phyloP scores from a whole-genome alignment of 2,113 vertebrate species.

The Ictidomys tridecemlineatus region DNA sequence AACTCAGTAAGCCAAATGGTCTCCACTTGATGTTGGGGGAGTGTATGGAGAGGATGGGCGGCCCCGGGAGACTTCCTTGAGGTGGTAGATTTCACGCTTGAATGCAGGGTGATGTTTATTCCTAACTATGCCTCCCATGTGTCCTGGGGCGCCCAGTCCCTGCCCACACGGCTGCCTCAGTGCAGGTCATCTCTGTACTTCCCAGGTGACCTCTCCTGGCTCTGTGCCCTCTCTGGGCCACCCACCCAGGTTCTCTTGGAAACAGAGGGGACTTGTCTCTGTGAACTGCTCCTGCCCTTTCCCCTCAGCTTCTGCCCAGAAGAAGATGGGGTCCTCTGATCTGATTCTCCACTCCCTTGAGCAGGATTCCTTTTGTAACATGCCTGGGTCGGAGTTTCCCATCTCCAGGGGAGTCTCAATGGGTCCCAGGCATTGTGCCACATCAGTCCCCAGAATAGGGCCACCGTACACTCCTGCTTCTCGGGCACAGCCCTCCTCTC shows the following conservation, averaged over 20 bases:
- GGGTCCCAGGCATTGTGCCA: not conserved
- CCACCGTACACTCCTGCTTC: not conserved
- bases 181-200: too few relatives aligned
- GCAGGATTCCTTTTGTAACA: too few relatives aligned
- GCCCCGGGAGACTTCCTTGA: not conserved
- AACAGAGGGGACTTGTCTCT: not conserved
- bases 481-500: too few relatives aligned
- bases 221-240: not conserved
- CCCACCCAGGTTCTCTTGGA: not conserved
- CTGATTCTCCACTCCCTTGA: not conserved
- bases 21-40: too few relatives aligned
- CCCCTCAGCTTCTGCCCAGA: not conserved
- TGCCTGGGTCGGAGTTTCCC: too few relatives aligned
- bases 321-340: not conserved
- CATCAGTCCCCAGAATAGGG: not conserved
- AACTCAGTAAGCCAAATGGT: not conserved
- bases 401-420: too few relatives aligned
- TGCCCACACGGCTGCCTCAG: too few relatives aligned
- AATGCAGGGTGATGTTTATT: accelerated
- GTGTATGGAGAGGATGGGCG: too few relatives aligned
- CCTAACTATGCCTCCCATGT: not conserved
- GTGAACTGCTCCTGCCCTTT: not conserved
- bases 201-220: too few relatives aligned
- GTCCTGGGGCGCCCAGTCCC: not conserved
- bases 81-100: not conserved